Conservation (phyloP, 2,113 vertebrate genomes). For the Tylochromis polylepis region DNA sequence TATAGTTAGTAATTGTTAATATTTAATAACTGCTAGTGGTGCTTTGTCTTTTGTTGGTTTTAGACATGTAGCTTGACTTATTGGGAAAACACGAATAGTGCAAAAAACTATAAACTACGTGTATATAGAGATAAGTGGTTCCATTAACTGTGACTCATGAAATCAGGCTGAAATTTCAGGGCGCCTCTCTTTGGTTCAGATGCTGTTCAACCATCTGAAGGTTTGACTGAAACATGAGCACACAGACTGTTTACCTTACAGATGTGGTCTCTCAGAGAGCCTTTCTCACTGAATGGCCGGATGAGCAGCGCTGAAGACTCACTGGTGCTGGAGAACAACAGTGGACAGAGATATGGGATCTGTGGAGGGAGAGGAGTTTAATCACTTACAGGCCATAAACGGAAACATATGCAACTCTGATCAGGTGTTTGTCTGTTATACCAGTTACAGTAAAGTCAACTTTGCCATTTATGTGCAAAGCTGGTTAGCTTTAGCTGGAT, state of each 20-base stretch:
- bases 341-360: constrained; percentile 86
- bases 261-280: constrained; percentile 92
- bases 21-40: background rate
- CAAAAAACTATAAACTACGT: background rate
- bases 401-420: background rate
- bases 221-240: background rate
- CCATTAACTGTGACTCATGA: background rate
- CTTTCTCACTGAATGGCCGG: constrained; percentile 88
- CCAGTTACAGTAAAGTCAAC: background rate
- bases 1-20: background rate
- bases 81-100: background rate
- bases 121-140: background rate
- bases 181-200: background rate
- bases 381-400: background rate
- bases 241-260: constrained; percentile 81
- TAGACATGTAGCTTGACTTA: background rate
- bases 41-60: background rate
- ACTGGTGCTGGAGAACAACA: constrained; percentile 86
- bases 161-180: background rate
- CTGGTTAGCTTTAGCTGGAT: background rate
- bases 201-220: background rate
- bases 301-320: constrained; percentile 92
- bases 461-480: background rate
- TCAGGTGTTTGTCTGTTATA: background rate
- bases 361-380: constrained; percentile 36